Percentiles rank a stretch among this genome's conserved stretches.
These are phyloP conservation scores for Cataglyphis altisquamis DNA, from an alignment of 2,888 invertebrate species.

Conservation along the genomic window DNA sequence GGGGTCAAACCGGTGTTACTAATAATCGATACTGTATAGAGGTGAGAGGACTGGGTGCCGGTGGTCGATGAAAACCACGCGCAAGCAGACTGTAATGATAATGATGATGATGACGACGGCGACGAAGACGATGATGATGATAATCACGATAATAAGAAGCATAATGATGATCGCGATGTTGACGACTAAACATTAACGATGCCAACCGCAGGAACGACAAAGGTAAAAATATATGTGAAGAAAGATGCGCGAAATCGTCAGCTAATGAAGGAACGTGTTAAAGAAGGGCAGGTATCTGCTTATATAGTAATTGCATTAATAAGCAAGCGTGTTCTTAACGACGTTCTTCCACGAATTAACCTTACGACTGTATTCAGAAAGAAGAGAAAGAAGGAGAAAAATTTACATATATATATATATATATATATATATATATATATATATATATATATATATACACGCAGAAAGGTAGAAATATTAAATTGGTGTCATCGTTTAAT, in stretches of 20 bases:
- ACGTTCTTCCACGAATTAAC: slow-evolving; percentile 52
- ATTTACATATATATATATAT: background rate
- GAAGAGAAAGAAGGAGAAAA: background rate
- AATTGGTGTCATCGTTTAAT: slow-evolving; percentile 2
- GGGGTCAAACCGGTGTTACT: slow-evolving; percentile 49
- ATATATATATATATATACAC: background rate
- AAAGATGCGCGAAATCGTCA: slow-evolving; percentile 31
- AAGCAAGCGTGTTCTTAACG: slow-evolving; percentile 62
- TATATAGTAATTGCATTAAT: slow-evolving; percentile 72
- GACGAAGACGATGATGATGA: slow-evolving; percentile 35
- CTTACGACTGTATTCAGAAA: slow-evolving; percentile 3
- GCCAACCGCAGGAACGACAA: background rate
- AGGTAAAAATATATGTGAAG: slow-evolving; percentile 2
- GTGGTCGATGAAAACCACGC: slow-evolving; percentile 21
- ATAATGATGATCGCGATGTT: slow-evolving; percentile 34
- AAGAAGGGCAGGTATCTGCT: slow-evolving; percentile 38
- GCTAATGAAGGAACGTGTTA: slow-evolving; percentile 50
- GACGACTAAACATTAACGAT: slow-evolving; percentile 32
- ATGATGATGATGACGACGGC: slow-evolving; percentile 19
- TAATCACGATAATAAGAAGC: slow-evolving; percentile 45
- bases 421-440: background rate
- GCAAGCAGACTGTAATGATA: slow-evolving; percentile 23
- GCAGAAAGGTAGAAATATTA: background rate
- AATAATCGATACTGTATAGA: slow-evolving; percentile 45
- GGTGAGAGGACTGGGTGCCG: slow-evolving; percentile 3